Evolutionary conservation across 2,888 invertebrate species (phyloP).

Genomic region (Eilema sororculum): DNA sequence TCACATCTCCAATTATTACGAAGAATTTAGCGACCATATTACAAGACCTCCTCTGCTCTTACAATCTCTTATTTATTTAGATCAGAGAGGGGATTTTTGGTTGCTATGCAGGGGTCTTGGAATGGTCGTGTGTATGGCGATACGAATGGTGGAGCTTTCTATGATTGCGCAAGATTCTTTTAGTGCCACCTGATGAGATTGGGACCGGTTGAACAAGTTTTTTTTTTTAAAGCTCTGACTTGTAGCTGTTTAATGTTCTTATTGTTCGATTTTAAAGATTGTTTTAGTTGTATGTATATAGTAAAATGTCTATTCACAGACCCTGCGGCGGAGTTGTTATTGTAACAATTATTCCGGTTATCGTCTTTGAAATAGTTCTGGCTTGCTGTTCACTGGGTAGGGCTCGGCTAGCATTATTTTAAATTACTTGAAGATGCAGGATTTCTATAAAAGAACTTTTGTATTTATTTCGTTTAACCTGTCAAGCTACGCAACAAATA

Average conservation of each 20-base stretch:
- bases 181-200: slow-evolving; percentile 32
- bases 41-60: slow-evolving; percentile 20
- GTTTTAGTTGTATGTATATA: slow-evolving; percentile 7
- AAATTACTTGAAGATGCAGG: not conserved
- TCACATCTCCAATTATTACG: slow-evolving; percentile 20
- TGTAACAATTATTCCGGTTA: not conserved
- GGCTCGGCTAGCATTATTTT: not conserved
- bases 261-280: slow-evolving; percentile 17
- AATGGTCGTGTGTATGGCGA: slow-evolving; percentile 49
- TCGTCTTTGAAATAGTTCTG: not conserved
- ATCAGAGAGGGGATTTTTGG: slow-evolving; percentile 19
- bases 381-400: not conserved
- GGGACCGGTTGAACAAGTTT: slow-evolving; percentile 48
- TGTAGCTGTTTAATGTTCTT: slow-evolving; percentile 23
- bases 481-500: too few species aligned
- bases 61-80: slow-evolving; percentile 10
- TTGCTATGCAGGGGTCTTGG: slow-evolving; percentile 28
- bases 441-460: not conserved
- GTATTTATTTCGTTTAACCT: too few species aligned
- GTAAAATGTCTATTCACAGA: slow-evolving; percentile 3
- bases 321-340: not conserved
- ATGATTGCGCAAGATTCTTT: slow-evolving; percentile 51
- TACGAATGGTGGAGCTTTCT: slow-evolving; percentile 54
- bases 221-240: slow-evolving; percentile 39
- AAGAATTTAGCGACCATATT: slow-evolving; percentile 28